A percentile compares a stretch with the other conserved stretches of the same genome.
Conservation (phyloP, 1,140 invertebrate species). For the Drosophila persimilis region DNA sequence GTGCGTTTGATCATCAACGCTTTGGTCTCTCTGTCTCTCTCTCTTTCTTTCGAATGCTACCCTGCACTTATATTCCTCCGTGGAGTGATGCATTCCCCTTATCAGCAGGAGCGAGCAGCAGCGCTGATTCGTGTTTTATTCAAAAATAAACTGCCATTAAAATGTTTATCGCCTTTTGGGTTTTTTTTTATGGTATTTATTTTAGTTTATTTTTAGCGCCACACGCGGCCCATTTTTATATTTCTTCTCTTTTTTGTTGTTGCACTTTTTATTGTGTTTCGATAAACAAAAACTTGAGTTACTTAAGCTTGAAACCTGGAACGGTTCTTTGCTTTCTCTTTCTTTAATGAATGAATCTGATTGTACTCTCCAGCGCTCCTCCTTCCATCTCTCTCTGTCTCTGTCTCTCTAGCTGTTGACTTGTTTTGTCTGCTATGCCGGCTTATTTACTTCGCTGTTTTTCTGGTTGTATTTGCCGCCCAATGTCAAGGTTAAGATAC, state of each 20-base stretch:
- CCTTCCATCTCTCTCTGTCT: constrained; percentile 14
- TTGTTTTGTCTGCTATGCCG: constrained; percentile 62
- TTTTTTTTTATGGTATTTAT: constrained; percentile 25
- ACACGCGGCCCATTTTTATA: constrained; percentile 54
- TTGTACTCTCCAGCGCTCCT: constrained; percentile 12
- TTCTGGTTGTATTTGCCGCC: constrained; percentile 52
- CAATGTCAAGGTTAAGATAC: constrained; percentile 78
- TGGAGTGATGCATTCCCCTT: constrained; percentile 28
- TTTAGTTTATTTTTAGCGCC: constrained; percentile 68
- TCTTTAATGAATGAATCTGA: constrained; percentile 56
- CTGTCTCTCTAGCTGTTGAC: constrained; percentile 34
- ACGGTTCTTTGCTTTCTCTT: constrained; percentile 30
- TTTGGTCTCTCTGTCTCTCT: constrained; percentile 6
- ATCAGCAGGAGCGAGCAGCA: constrained; percentile 32
- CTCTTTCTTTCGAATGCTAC: constrained; percentile 4
- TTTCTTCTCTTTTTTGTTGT: constrained; percentile 33
- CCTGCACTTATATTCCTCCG: constrained; percentile 1
- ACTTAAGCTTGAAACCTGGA: constrained; percentile 11
- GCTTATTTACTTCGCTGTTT: constrained; percentile 20
- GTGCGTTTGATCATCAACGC: constrained; percentile 13
- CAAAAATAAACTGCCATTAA: constrained; percentile 43
- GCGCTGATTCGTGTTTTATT: constrained; percentile 54
- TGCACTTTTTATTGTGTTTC: constrained; percentile 27
- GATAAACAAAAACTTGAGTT: constrained; percentile 57
- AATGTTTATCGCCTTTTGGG: constrained; percentile 49